Evolutionary conservation across 2,797 vertebrate species (phyloP), one percentile per base, ranked within the genome.

Genomic region (Gymnoscopelus braueri): DNA sequence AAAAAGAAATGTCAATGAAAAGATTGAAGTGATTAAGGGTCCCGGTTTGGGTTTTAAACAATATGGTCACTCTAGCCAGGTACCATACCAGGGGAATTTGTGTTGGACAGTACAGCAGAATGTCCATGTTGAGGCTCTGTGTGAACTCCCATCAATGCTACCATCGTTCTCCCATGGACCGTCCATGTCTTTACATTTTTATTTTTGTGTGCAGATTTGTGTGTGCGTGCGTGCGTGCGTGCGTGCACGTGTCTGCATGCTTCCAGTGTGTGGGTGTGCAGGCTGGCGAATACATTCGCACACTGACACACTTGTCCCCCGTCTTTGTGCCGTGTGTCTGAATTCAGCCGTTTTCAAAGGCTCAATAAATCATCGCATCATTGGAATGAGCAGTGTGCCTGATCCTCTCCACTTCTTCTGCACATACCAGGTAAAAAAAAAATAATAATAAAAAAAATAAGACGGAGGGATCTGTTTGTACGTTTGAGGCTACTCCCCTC

Each of bases 291-390:
- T 67, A 68, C 68, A 71, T 79, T 59, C 63, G 74, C 67, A 72
- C 3, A 77, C 58, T 54, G 61, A 85, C 77, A 75, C 65, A 80
- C 82, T 75, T 82, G 84, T 87, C 71, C 82, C 59, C 49, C 35
- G 19, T 77, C 79, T 67, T 57, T 51, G 68, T 56, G 50, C 39
- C 54, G 49, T 2, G 24, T 14, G 35, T 67, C 75, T 72, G 71
- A 78, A 76, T 83, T 71, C 62, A 58, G 56, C 51, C 14, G 0
- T 3, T 60, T 54, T 72, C 77, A 69, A 66, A 82, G 68, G 62
- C 44, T 0, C 59, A 78, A 82, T 87, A 80, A 67, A 66, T 87
- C 69, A 75, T 75, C 66, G 23, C 62, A 8, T 47, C 4, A 14
- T 32, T 24, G 65, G 78, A 79, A 49, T 75, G 55, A 10, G 67